Evolutionary conservation across 2,888 invertebrate genomes (phyloP).

Genomic region (Oscheius myriophilus): DNA sequence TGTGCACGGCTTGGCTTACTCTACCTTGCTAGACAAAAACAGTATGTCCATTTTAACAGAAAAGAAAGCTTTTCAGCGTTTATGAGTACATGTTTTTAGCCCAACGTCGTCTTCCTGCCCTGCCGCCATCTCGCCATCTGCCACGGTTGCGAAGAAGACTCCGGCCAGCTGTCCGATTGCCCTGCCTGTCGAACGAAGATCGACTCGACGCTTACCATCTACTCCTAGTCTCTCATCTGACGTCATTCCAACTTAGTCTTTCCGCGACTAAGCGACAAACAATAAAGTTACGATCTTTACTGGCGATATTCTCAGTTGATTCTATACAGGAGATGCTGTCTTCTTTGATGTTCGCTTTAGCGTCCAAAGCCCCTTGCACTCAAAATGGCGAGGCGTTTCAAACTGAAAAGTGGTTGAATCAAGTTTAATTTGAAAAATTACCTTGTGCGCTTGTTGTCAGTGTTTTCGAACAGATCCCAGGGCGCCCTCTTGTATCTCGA

Average conservation of each 20-base stretch:
- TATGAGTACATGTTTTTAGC: slow-evolving; percentile 23
- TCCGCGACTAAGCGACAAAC: slow-evolving; percentile 22
- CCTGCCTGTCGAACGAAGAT: slow-evolving; percentile 46
- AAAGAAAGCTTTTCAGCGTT: neutral
- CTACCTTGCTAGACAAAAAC: too few species aligned
- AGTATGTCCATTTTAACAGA: too few species aligned
- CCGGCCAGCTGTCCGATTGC: slow-evolving; percentile 42
- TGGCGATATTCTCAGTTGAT: too few species aligned
- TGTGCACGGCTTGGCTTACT: too few species aligned
- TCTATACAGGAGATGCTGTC: too few species aligned
- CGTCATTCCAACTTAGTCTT: slow-evolving; percentile 19
- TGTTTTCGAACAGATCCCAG: slow-evolving; percentile 23
- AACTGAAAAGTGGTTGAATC: slow-evolving; percentile 3
- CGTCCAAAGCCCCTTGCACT: slow-evolving; percentile 29
- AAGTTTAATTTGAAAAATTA: neutral
- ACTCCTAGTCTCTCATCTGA: slow-evolving; percentile 22
- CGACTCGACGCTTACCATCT: slow-evolving; percentile 24
- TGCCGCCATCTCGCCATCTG: slow-evolving; percentile 50
- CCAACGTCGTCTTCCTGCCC: slow-evolving; percentile 52
- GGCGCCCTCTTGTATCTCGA: slow-evolving; percentile 16
- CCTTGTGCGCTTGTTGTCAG: slow-evolving; percentile 24
- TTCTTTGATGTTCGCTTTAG: slow-evolving; percentile 22
- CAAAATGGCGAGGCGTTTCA: slow-evolving; percentile 27
- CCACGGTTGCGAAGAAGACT: slow-evolving; percentile 40
- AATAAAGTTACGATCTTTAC: slow-evolving; percentile 17